Evolutionary conservation across 2,113 vertebrate species (phyloP), one percentile per base, ranked within the genome.

Genomic region (Cromileptes altivelis): DNA sequence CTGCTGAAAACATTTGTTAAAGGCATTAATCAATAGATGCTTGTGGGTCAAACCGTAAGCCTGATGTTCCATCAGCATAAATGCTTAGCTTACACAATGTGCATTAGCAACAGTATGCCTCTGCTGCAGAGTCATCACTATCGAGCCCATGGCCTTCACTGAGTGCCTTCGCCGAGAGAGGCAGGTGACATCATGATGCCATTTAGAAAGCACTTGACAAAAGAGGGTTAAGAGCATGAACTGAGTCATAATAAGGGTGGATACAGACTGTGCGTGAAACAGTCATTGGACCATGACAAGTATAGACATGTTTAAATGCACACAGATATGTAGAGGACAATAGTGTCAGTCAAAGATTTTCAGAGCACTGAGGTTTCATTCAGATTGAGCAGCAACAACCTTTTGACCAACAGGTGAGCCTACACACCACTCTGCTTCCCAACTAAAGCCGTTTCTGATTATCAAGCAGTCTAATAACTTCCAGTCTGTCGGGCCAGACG

Each of bases 11-110:
- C 53, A 68, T 86, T 80, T 77, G 67, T 71, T 89, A 21, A 81
- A 85, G 45, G 42, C 33, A 75, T 86, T 70, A 52, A 78, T 90
- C 88, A 55, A 92, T 87, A 85, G 53, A 82, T 73, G 85, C 75
- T 71, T 40, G 53, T 8, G n/a, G 70, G 75, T 83, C 70, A 82
- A 80, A 86, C 64, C 33, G 49, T 50, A 70, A 85, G 84, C 19
- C 75, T 81, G 74, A 86, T 81, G 70, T 60, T 25, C 70, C 75
- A 86, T 91, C 81, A 91, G 82, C 79, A 85, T 55, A 91, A 91
- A 88, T 76, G 89, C 84, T 85, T 78, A 50, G 81, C 47, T 77
- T 70, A 83, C 87, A 87, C 80, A 64, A 60, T 56, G 82, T 88
- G 84, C 82, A 82, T 90, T 70, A 86, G 67, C 81, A 82, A 81